Conservation (phyloP, 2,113 vertebrate species). For the Epinephelus moara region DNA sequence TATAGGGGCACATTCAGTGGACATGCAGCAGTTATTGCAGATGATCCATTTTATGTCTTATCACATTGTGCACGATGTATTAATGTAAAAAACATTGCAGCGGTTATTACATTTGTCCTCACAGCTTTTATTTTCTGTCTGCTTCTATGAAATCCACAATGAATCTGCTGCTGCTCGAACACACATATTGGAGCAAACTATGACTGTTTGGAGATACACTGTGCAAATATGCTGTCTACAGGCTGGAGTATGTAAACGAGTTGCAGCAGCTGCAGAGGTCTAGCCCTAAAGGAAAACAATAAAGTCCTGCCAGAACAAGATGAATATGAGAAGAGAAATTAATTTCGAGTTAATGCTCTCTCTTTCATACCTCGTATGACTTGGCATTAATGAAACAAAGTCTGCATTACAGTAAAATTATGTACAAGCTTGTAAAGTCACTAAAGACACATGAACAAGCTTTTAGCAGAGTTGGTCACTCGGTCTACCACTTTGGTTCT, state of each 20-base stretch:
- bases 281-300: conserved; percentile 58
- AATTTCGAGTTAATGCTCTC: conserved; percentile 30
- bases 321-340: conserved; percentile 19
- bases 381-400: background rate
- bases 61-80: conserved; percentile 5
- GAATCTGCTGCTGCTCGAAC: conserved; percentile 31
- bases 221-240: conserved; percentile 51
- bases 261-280: conserved; percentile 52
- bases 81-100: conserved; percentile 32
- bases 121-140: conserved; percentile 27
- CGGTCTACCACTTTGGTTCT: background rate
- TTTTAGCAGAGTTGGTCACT: background rate
- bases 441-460: background rate
- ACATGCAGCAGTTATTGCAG: conserved; percentile 41
- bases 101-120: conserved; percentile 46
- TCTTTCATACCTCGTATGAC: conserved; percentile 8
- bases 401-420: no score
- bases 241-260: conserved; percentile 52
- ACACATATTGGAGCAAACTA: conserved; percentile 37
- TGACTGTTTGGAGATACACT: conserved; percentile 44
- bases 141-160: conserved; percentile 18
- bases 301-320: conserved; percentile 23
- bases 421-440: background rate
- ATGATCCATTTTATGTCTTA: conserved; percentile 34
- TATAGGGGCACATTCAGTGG: conserved; percentile 21